phyloP scores from a whole-genome alignment of 53 echinoderm and acorn worm genomes.

The Patiria pectinifera region DNA sequence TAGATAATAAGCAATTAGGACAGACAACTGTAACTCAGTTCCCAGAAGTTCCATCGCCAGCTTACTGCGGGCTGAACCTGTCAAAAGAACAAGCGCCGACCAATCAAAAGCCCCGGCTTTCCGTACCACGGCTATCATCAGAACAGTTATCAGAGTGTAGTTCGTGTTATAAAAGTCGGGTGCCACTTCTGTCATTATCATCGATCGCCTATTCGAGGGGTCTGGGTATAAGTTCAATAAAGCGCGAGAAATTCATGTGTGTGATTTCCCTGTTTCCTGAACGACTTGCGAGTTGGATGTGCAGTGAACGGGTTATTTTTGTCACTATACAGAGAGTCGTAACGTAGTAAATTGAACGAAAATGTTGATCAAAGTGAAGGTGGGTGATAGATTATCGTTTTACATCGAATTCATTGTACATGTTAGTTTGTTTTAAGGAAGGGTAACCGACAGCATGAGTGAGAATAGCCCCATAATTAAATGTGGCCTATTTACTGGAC shows the following conservation, averaged over 20 bases:
- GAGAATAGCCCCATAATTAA: too few relatives aligned
- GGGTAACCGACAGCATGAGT: too few relatives aligned
- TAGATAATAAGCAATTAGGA: too few relatives aligned
- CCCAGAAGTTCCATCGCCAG: too few relatives aligned
- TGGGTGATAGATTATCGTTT: slow-evolving; percentile 14
- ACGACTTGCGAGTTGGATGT: neutral
- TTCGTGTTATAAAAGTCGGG: slow-evolving; percentile 14
- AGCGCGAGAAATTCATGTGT: neutral
- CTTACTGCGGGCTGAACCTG: too few relatives aligned
- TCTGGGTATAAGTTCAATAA: neutral
- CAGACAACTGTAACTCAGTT: too few relatives aligned
- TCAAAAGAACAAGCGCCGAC: neutral
- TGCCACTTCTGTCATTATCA: neutral
- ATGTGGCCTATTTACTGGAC: too few relatives aligned
- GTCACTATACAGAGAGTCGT: neutral
- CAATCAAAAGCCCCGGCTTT: neutral
- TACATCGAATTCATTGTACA: neutral
- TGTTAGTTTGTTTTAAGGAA: too few relatives aligned
- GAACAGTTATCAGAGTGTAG: slow-evolving; percentile 4
- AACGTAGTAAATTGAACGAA: neutral
- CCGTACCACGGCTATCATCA: neutral
- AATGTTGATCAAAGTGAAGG: slow-evolving; percentile 91
- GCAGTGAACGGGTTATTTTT: too few relatives aligned
- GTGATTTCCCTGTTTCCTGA: neutral
- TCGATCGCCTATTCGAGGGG: neutral